Evolutionary conservation across 64 coral and sea anemone species (phyloP), one percentile per base, ranked within the genome.

Genomic region (Montipora sp.): DNA sequence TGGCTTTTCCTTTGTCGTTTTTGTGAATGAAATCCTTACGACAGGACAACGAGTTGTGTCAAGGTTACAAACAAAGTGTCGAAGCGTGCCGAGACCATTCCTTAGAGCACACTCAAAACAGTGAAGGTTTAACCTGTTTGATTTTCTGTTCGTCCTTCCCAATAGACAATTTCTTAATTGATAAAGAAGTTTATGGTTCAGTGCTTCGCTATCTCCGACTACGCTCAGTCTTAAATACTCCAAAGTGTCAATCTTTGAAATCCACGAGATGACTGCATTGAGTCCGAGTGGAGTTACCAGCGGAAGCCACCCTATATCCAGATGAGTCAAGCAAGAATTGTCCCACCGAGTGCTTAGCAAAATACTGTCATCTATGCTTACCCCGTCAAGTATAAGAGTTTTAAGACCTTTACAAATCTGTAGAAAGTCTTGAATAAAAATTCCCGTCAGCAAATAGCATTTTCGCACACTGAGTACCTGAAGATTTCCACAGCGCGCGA

Each of bases 281-380:
- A 94, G 65, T 11, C 87, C 93, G 51, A 55, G 6, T 16, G 87
- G 51, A n/a, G 87, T 78, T 51, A 94, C 77, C 5, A 95, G 69
- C 8, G 87, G 81, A 90, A 88, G 90, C 57, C 80, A 90, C 53
- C 93, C 80, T 4, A 95, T 51, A n/a, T 95, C 93, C 53, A 95
- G 43, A 45, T 95, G 78, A 58, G 78, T 61, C 15, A 95, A 47
- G 5, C 71, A 53, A 44, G 82, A 49, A 53, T 43, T 68, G 12
- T 85, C 48, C 93, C 93, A 95, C 51, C 69, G 59, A 57, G 84
- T 73, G 14, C 48, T 65, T 13, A 69, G 84, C 63, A 95, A 13
- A 47, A n/a, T 63, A 4, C 53, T 53, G 21, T 95, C 93, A 22
- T 90, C 73, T 44, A 95, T 81, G 14, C 93, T 86, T 21, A 89